Conservation (phyloP, 2,797 vertebrate genomes). For the Channallabes apus region DNA sequence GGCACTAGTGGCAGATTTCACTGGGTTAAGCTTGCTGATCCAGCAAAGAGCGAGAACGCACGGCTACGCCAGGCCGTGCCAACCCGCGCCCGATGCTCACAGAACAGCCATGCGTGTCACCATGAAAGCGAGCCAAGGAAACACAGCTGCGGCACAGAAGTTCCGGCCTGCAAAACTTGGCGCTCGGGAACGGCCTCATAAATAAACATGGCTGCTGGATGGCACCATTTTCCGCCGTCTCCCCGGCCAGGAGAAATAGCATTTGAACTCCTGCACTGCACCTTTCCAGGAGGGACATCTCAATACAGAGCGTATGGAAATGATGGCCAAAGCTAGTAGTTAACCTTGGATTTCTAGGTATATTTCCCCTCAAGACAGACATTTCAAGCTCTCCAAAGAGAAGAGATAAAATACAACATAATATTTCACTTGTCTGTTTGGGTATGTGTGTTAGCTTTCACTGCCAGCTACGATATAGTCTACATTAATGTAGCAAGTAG, state of each 20-base stretch:
- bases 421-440: neutral
- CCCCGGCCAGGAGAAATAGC: constrained; percentile 56
- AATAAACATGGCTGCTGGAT: constrained; percentile 64
- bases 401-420: neutral
- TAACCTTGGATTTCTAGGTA: neutral
- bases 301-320: constrained; percentile 15
- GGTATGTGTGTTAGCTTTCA: neutral
- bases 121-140: constrained; percentile 82
- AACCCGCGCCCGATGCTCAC: constrained; percentile 73
- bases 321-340: neutral
- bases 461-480: neutral
- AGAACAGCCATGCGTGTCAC: constrained; percentile 86
- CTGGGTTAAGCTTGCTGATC: constrained; percentile 95
- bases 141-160: constrained; percentile 82
- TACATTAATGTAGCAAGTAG: neutral
- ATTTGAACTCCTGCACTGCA: constrained; percentile 49
- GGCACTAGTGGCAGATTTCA: constrained; percentile 88
- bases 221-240: constrained; percentile 52
- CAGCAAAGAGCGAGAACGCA: constrained; percentile 85
- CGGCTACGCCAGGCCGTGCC: constrained; percentile 82
- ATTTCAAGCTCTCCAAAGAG: neutral
- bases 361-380: neutral
- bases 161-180: constrained; percentile 75
- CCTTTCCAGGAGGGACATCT: constrained; percentile 41
- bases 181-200: constrained; percentile 62